phyloP scores from a whole-genome alignment of 2,113 vertebrate genomes.

The Rana temporaria region DNA sequence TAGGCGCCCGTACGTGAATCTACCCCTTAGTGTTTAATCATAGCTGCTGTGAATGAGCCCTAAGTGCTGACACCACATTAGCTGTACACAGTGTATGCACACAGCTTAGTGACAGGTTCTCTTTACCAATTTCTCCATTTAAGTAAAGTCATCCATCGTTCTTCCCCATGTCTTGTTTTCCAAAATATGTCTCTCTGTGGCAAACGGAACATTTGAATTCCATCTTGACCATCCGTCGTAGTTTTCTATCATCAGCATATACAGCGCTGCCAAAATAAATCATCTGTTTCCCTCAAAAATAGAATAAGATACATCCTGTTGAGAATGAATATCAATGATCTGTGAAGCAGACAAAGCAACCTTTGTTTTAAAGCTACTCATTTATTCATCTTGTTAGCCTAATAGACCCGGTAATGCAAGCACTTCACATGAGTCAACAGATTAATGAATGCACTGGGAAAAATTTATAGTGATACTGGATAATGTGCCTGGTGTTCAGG shows the following conservation, averaged over 20 bases:
- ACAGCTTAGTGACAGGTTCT: too few species aligned
- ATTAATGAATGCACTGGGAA: background rate
- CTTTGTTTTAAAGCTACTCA: background rate
- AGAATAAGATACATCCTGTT: slow-evolving; percentile 19
- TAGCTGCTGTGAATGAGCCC: too few species aligned
- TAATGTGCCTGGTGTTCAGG: background rate
- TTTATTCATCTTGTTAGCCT: slow-evolving; percentile 7
- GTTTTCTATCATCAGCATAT: slow-evolving; percentile 14
- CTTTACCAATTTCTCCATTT: background rate
- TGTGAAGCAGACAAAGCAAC: background rate
- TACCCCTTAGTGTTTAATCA: too few species aligned
- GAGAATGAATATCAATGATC: slow-evolving; percentile 39
- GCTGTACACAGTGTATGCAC: too few species aligned
- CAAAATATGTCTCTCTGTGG: background rate
- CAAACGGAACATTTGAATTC: background rate
- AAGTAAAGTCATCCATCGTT: background rate
- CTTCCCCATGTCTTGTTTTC: background rate
- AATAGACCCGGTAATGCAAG: background rate
- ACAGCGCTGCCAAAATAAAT: slow-evolving; percentile 35
- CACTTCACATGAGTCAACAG: background rate
- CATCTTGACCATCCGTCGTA: background rate
- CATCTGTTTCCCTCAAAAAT: slow-evolving; percentile 29
- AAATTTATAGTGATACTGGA: background rate
- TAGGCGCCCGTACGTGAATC: too few species aligned
- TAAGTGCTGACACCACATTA: too few species aligned